Evolutionary conservation across 2,888 invertebrate species (phyloP), one percentile per base, ranked within the genome.

Genomic region (Epiblema foenella): DNA sequence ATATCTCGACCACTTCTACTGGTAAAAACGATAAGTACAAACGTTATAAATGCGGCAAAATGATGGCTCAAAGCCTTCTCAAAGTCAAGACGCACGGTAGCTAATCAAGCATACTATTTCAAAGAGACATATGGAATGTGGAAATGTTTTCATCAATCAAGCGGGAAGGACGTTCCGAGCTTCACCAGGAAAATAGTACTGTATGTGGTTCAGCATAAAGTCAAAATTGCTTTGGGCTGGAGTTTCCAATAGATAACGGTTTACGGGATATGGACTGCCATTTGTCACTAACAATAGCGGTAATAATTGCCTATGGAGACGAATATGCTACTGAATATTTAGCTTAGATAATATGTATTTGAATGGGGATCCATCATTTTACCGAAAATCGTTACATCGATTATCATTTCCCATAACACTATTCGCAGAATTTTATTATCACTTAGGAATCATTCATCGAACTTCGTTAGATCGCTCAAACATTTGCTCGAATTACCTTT

Each of bases 121-220:
- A 71, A 62, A 20, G 49, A 57, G 67, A 71, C 71, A 57, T 63
- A 51, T 71, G 62, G 67, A 66, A 71, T 67, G 71, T 67, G 66
- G 71, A 62, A 71, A 71, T 67, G 71, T 66, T 52, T 18, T 37
- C 49, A 67, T 71, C 67, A 60, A 71, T 71, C 71, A 67, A 60
- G 65, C 33, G 18, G 15, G 24, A 33, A 37, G 59, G 33, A 37
- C 10, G 15, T 37, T 17, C 7, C 2, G 29, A 52, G 12, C 7
- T 5, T 15, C 7, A 24, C 33, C 7, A n/a, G 4, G 54, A 17
- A 70, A 24, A 49, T 12, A 10, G 46, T 18, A 37, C 65, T 62
- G 29, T 62, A 29, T 18, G 11, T 0, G 5, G 17, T 8, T 12
- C 12, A 4, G 9, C 2, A n/a, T 49, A 66, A 18, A 18, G 24